Percentiles rank a stretch among this genome's conserved stretches.
These are phyloP conservation scores for Bujurquina vittata DNA, from an alignment of 2,113 vertebrate species.

Conservation along the genomic window DNA sequence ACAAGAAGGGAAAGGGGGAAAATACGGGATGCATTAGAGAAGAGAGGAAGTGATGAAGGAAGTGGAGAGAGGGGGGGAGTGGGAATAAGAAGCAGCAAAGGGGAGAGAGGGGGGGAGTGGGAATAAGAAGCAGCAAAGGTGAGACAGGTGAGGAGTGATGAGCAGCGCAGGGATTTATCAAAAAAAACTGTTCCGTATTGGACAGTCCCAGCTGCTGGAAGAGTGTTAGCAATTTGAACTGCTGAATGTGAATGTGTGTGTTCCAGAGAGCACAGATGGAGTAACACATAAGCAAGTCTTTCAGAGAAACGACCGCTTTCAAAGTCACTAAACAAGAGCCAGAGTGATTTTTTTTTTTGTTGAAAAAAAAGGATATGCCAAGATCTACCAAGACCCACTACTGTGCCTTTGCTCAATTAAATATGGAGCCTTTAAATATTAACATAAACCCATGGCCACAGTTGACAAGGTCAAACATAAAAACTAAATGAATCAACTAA, in stretches of 20 bases:
- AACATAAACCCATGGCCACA: background rate
- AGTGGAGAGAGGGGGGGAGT: background rate
- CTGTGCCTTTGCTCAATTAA: background rate
- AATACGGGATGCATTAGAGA: conserved; percentile 17
- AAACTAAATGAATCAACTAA: background rate
- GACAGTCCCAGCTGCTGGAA: background rate
- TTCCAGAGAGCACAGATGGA: background rate
- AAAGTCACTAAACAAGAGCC: background rate
- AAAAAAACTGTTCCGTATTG: background rate
- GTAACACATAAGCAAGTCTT: background rate
- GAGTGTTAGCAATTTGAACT: conserved; percentile 15
- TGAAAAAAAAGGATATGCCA: background rate
- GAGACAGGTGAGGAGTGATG: conserved; percentile 23
- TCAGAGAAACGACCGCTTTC: background rate
- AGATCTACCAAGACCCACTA: background rate
- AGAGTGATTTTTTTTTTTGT: too few species aligned
- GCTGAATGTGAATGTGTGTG: conserved; percentile 1
- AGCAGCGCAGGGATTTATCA: conserved; percentile 10
- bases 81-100: background rate
- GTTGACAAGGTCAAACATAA: background rate
- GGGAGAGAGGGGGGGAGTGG: conserved; percentile 14
- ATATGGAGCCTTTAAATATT: background rate
- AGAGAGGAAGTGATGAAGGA: background rate
- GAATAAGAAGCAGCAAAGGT: background rate
- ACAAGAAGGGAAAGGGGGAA: background rate